Evolutionary conservation across 2,888 invertebrate genomes (phyloP).

Genomic region (Biston stratarius): DNA sequence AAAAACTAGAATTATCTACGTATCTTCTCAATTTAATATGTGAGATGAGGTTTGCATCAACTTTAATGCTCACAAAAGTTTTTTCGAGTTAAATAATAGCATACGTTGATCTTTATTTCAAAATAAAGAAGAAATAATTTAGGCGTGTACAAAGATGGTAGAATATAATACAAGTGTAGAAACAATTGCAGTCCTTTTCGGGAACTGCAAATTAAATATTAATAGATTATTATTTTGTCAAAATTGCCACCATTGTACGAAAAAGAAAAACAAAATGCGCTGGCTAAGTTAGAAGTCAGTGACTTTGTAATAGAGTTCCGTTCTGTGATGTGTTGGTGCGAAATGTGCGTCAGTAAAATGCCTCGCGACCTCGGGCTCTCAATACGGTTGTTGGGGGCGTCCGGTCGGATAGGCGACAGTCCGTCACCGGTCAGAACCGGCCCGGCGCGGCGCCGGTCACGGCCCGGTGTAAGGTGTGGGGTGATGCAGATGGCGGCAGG

Average conservation of each 20-base stretch:
- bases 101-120: too few species aligned
- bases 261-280: neutral
- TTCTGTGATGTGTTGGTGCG: constrained; percentile 20
- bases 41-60: too few species aligned
- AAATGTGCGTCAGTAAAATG: constrained; percentile 54
- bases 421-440: constrained; percentile 6
- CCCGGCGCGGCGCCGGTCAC: constrained; percentile 11
- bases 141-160: too few species aligned
- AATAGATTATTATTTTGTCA: neutral
- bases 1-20: neutral
- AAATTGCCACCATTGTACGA: neutral
- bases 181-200: neutral
- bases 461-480: constrained; percentile 59
- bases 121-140: too few species aligned
- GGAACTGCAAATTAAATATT: neutral
- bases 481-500: constrained; percentile 76
- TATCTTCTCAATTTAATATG: neutral
- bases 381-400: constrained; percentile 64
- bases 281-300: neutral
- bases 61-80: too few species aligned
- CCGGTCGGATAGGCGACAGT: constrained; percentile 63
- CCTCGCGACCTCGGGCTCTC: constrained; percentile 66
- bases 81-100: too few species aligned
- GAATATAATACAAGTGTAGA: neutral
- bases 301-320: neutral